phyloP scores from a whole-genome alignment of 2,888 invertebrate genomes.

The Epirrita christyi region DNA sequence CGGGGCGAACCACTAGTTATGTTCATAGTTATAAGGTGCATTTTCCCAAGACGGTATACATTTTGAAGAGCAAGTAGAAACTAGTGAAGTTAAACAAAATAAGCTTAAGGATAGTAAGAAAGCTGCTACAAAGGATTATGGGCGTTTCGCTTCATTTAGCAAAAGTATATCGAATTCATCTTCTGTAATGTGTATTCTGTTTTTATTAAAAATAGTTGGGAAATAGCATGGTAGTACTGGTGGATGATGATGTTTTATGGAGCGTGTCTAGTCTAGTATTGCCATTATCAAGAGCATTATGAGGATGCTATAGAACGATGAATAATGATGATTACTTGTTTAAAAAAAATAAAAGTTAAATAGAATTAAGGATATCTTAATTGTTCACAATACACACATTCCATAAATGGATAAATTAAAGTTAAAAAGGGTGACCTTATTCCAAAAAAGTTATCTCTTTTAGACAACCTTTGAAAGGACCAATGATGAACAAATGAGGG shows the following conservation, averaged over 20 bases:
- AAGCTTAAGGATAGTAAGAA: conserved; percentile 58
- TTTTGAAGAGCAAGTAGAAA: conserved; percentile 34
- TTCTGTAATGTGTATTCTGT: conserved; percentile 60
- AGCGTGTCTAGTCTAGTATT: conserved; percentile 10
- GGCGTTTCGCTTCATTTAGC: conserved; percentile 81
- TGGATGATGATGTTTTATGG: conserved; percentile 9
- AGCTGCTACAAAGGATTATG: conserved; percentile 53
- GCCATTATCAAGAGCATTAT: neutral
- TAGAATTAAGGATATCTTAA: too few relatives aligned
- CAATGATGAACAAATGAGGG: too few relatives aligned
- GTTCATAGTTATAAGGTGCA: conserved; percentile 38
- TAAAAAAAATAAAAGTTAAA: neutral
- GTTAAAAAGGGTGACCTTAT: too few relatives aligned
- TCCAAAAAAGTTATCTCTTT: too few relatives aligned
- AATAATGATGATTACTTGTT: neutral
- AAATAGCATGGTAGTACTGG: conserved; percentile 43
- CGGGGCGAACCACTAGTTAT: too few relatives aligned
- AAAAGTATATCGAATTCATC: conserved; percentile 81
- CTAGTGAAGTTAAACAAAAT: conserved; percentile 56
- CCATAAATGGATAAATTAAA: too few relatives aligned
- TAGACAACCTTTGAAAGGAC: too few relatives aligned
- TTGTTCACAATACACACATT: too few relatives aligned
- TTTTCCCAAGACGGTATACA: conserved; percentile 25
- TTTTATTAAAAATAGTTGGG: conserved; percentile 66
- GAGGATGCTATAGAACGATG: neutral